Conservation (phyloP, 1,140 invertebrate genomes). For the Drosophila nikananu region DNA sequence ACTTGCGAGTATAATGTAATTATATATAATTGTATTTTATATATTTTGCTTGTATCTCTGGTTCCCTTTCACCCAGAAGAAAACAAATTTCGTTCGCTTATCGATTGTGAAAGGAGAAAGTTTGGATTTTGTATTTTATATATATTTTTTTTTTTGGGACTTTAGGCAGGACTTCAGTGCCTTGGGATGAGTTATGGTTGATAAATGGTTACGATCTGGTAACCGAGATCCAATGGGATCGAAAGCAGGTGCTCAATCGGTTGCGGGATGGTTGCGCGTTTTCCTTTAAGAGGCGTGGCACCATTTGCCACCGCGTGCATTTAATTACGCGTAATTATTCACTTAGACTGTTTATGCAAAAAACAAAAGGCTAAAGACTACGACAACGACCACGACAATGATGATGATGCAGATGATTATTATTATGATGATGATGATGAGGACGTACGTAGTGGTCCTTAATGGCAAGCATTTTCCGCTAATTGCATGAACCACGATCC, state of each 20-base stretch:
- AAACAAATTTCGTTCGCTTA: conserved; percentile 29
- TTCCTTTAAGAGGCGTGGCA: conserved; percentile 35
- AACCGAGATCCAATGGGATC: conserved; percentile 9
- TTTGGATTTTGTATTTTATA: conserved; percentile 12
- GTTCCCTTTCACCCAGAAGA: conserved; percentile 29
- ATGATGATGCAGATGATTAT: not conserved
- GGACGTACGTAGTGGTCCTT: conserved; percentile 32
- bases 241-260: conserved; percentile 16
- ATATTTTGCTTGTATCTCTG: too few relatives aligned
- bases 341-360: conserved; percentile 67
- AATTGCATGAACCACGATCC: conserved; percentile 33
- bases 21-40: conserved; percentile 5
- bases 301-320: conserved; percentile 59
- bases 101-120: conserved; percentile 65
- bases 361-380: conserved; percentile 7
- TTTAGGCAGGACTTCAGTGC: conserved; percentile 10
- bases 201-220: conserved; percentile 6
- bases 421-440: not conserved
- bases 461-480: conserved; percentile 59
- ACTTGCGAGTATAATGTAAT: too few relatives aligned
- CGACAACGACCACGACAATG: not conserved
- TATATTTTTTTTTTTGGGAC: conserved; percentile 7
- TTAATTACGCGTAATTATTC: conserved; percentile 79
- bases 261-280: not conserved
- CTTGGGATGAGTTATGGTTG: conserved; percentile 23